Conservation (phyloP, 64 coral and sea anemone genomes). For the Cladopsammia gracilis region DNA sequence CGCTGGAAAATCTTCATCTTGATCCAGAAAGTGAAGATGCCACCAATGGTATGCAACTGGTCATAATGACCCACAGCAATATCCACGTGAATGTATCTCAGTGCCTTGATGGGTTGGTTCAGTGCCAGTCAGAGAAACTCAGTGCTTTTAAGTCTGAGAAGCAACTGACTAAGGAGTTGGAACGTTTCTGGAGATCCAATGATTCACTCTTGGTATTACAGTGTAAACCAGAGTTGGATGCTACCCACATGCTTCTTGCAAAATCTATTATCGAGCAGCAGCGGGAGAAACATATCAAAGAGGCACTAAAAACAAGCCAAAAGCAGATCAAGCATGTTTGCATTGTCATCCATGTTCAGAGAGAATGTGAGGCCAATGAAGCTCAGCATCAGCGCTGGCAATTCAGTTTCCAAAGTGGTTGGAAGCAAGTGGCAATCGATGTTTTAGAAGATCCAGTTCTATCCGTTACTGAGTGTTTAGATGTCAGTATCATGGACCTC, state of each 20-base stretch:
- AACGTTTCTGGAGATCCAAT: slow-evolving; percentile 49
- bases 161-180: slow-evolving; percentile 71
- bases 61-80: slow-evolving; percentile 86
- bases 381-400: slow-evolving; percentile 56
- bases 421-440: slow-evolving; percentile 90
- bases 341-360: slow-evolving; percentile 74
- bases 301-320: not conserved
- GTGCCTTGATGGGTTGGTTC: slow-evolving; percentile 50
- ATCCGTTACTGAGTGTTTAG: slow-evolving; percentile 63
- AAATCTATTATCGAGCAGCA: slow-evolving; percentile 82
- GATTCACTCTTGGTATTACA: slow-evolving; percentile 77
- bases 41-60: slow-evolving; percentile 38
- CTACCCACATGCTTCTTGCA: slow-evolving; percentile 75
- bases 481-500: slow-evolving; percentile 45
- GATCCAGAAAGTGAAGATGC: not conserved
- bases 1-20: slow-evolving; percentile 9
- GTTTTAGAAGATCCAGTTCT: slow-evolving; percentile 71
- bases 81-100: slow-evolving; percentile 74
- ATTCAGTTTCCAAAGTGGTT: slow-evolving; percentile 88
- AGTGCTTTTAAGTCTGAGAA: slow-evolving; percentile 90
- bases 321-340: slow-evolving; percentile 78
- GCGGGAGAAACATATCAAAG: slow-evolving; percentile 29
- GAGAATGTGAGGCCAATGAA: slow-evolving; percentile 43
- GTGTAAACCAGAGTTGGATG: slow-evolving; percentile 83
- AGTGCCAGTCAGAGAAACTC: slow-evolving; percentile 73